Conservation (phyloP, 2,888 invertebrate genomes). For the Pycnomerus fuliginosus region DNA sequence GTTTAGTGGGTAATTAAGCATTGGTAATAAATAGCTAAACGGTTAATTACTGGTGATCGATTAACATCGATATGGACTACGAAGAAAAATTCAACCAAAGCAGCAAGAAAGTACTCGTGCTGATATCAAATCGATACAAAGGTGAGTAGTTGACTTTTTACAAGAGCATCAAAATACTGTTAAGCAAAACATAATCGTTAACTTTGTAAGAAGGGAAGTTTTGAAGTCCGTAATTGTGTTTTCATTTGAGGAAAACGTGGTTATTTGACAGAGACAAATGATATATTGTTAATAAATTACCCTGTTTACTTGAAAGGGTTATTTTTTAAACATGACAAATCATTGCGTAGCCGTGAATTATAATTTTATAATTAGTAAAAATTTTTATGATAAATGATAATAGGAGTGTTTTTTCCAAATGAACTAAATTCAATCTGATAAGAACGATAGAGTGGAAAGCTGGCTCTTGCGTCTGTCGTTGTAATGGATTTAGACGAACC, state of each 20-base stretch:
- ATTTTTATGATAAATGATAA: conserved; percentile 10
- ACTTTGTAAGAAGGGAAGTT: conserved; percentile 11
- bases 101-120: no score
- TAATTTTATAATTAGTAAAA: conserved; percentile 15
- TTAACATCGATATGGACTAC: no score
- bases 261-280: conserved; percentile 24
- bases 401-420: conserved; percentile 16
- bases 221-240: conserved; percentile 9
- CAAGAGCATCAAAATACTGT: no score
- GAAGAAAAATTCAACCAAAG: no score
- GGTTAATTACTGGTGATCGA: no score
- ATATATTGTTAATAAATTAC: conserved; percentile 25
- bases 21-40: no score
- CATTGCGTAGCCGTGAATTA: conserved; percentile 11
- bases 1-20: no score
- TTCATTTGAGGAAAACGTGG: conserved; percentile 14
- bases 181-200: no score
- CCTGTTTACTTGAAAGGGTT: conserved; percentile 18
- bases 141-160: no score
- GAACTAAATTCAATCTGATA: conserved; percentile 13
- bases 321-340: conserved; percentile 22
- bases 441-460: conserved; percentile 13
- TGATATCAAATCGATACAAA: no score
- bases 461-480: conserved; percentile 6
- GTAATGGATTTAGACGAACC: conserved; percentile 19